These are phyloP conservation scores for Neoitamus cyanurus DNA, from an alignment of 2,888 invertebrate genomes.

Conservation along the genomic window DNA sequence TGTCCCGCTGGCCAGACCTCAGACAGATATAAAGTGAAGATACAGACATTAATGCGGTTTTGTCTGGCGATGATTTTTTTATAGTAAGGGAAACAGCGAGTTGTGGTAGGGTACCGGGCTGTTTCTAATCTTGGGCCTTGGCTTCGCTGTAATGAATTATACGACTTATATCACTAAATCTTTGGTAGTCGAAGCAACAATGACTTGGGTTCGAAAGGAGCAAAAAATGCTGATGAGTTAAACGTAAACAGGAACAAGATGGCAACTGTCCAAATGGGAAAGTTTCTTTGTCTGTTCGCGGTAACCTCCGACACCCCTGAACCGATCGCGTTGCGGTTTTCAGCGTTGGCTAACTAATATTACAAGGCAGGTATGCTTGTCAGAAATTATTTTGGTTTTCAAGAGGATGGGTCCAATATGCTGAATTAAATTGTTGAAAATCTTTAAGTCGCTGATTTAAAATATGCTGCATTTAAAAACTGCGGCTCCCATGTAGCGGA, in stretches of 20 bases:
- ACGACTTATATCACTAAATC: background rate
- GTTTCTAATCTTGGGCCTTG: background rate
- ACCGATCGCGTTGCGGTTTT: too few species aligned
- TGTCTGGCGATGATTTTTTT: background rate
- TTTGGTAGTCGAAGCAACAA: background rate
- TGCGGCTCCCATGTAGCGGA: too few species aligned
- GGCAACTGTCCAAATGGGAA: too few species aligned
- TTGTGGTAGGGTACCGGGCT: background rate
- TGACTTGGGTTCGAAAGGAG: background rate
- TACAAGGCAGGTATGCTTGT: too few species aligned
- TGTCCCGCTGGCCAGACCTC: background rate
- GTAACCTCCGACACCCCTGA: too few species aligned
- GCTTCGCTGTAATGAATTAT: background rate
- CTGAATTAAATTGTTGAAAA: too few species aligned
- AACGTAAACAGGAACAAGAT: background rate
- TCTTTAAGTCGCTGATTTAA: too few species aligned
- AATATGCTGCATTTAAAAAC: too few species aligned
- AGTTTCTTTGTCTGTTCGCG: too few species aligned
- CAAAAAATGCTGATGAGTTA: background rate
- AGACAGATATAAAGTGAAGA: slow-evolving; percentile 38
- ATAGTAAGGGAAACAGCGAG: background rate
- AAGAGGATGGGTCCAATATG: too few species aligned
- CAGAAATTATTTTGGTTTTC: too few species aligned
- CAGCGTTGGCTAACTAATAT: too few species aligned
- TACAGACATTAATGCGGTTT: slow-evolving; percentile 39